Conservation (phyloP, 2,797 vertebrate genomes). For the Potorous gilbertii region DNA sequence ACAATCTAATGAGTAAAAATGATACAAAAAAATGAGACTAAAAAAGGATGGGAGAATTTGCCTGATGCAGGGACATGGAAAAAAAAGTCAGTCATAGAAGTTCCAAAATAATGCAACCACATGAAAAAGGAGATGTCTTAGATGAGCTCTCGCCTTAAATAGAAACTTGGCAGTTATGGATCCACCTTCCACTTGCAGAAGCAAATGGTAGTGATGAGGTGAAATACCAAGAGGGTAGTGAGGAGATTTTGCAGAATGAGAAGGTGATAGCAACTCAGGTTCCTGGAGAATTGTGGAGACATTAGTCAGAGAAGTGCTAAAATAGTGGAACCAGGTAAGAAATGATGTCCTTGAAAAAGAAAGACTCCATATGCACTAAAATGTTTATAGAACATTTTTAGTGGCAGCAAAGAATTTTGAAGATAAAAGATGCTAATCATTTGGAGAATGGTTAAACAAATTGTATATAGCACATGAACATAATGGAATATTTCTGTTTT, state of each 20-base stretch:
- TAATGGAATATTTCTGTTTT: not conserved
- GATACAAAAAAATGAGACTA: not conserved
- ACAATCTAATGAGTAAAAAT: not conserved
- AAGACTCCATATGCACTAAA: not conserved
- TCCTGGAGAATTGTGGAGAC: not conserved
- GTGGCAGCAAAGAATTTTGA: not conserved
- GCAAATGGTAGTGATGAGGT: not conserved
- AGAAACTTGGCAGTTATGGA: not conserved
- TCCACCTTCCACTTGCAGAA: not conserved
- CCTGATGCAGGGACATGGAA: not conserved
- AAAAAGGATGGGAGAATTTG: not conserved
- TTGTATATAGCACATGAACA: rapidly evolving
- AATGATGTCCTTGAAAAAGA: not conserved
- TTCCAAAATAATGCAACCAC: not conserved
- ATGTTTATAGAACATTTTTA: not conserved
- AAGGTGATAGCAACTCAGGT: not conserved
- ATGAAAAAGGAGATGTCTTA: not conserved
- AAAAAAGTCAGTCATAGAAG: not conserved
- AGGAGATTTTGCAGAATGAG: not conserved
- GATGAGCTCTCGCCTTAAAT: not conserved
- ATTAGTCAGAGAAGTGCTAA: not conserved
- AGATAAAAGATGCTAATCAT: rapidly evolving
- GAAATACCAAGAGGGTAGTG: not conserved
- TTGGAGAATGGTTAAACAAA: not conserved
- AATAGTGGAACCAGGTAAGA: not conserved